Base-by-base conservation (phyloP, 92 coral and sea anemone species). In the Epizoanthus ramosus region DNA sequence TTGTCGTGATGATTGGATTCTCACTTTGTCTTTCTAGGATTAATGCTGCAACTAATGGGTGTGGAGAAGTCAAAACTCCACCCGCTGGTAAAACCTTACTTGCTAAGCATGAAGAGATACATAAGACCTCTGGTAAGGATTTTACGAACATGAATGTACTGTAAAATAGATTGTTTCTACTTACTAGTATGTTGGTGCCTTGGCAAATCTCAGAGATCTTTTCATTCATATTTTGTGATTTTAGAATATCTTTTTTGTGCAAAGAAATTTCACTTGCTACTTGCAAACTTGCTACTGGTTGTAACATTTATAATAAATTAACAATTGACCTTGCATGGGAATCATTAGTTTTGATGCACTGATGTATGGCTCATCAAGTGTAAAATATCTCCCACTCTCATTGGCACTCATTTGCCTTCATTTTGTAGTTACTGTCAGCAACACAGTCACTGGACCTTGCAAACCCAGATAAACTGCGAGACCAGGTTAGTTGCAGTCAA, bases 81-180 rank as follows among this genome's bases (percentile, higher is more conserved):
- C 16, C 93, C 94, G 1, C 71, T 88, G 8, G 83, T 93, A 22
- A 91, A 86, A 75, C 87, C 85, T 10, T 92, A 88, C 75, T 23
- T 93, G 64, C 60, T 71, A 68, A 84, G 77, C 31, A 60, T 91
- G 84, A 89, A 81, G 39, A 80, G 81, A 41, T 72, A 68, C 70
- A 85, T 85, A 28, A 89, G 90, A 21, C 94, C 97, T 0, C 45
- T 93, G 97, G 97, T 93, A 57, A 88, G 97, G 17, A 67, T 39
- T 50, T 58, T 74, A 74, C 6, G n/a, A n/a, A 68, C n/a, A 15
- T 6, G 19, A 43, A 25, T 10, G 12, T 61, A 37, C 57, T 45
- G 47, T 22, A 14, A 22, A n/a, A n/a, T n/a, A n/a, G n/a, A n/a
- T 23, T n/a, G 31, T 35, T 67, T 50, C 10, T 57, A 14, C 53